Conservation (phyloP, 2,113 vertebrate genomes). For the Notiomystis cincta region DNA sequence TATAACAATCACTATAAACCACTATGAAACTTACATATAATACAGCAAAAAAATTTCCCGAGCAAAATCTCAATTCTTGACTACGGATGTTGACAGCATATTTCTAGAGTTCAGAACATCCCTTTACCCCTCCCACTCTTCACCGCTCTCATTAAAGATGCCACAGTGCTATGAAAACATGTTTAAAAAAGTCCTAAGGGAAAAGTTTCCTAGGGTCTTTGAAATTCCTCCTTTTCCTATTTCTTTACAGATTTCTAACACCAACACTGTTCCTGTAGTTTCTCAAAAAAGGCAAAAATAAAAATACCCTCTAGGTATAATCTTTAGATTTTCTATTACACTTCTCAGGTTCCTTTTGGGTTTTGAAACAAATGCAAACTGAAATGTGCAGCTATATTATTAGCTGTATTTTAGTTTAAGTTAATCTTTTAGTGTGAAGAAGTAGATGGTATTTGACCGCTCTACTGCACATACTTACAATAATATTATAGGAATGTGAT, state of each 20-base stretch:
- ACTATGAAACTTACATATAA: slow-evolving; percentile 5
- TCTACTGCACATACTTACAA: background rate
- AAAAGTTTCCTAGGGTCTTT: slow-evolving; percentile 74
- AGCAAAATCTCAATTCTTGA: slow-evolving; percentile 44
- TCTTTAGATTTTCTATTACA: slow-evolving; percentile 71
- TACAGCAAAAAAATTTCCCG: slow-evolving; percentile 40
- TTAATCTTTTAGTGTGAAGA: slow-evolving; percentile 42
- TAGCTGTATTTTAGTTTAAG: slow-evolving; percentile 64
- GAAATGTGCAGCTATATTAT: slow-evolving; percentile 56
- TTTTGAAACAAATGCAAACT: slow-evolving; percentile 70
- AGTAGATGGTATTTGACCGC: background rate
- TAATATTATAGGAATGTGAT: background rate
- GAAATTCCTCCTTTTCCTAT: slow-evolving; percentile 71
- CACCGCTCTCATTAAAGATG: slow-evolving; percentile 60
- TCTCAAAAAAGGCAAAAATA: slow-evolving; percentile 72
- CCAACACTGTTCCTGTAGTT: slow-evolving; percentile 62
- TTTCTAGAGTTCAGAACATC: slow-evolving; percentile 31
- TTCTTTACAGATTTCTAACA: slow-evolving; percentile 75
- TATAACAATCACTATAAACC: background rate
- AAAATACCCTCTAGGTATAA: slow-evolving; percentile 76
- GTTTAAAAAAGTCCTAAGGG: slow-evolving; percentile 68
- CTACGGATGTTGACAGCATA: background rate
- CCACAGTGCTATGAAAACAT: slow-evolving; percentile 52
- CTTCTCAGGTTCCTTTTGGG: slow-evolving; percentile 54
- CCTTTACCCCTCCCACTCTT: background rate